Evolutionary conservation across 2,888 invertebrate genomes (phyloP).

Genomic region (Epistrophe grossulariae): DNA sequence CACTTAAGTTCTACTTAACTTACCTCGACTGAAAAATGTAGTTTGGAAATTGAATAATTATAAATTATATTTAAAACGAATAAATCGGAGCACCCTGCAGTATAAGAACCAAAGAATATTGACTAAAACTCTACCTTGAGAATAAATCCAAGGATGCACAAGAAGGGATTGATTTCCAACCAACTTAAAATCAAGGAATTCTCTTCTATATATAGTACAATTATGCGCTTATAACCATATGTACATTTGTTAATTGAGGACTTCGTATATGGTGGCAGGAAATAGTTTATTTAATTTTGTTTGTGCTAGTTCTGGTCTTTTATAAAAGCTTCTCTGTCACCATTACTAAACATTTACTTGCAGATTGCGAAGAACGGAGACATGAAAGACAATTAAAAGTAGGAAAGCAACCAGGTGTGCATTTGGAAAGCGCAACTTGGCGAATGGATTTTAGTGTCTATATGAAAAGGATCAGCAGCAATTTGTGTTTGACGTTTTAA

Average conservation of each 20-base stretch:
- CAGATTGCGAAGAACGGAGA: constrained; percentile 50
- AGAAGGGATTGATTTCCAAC: constrained; percentile 57
- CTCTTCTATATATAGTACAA: constrained; percentile 37
- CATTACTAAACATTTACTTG: constrained; percentile 63
- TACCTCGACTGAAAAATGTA: too few species aligned
- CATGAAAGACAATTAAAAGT: constrained; percentile 60
- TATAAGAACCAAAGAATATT: neutral
- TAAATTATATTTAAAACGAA: too few species aligned
- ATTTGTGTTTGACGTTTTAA: constrained; percentile 63
- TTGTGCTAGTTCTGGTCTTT: neutral
- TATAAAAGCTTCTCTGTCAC: constrained; percentile 42
- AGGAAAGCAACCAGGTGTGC: constrained; percentile 34
- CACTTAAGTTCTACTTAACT: too few species aligned
- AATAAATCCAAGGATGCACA: constrained; percentile 9
- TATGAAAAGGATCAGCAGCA: constrained; percentile 32
- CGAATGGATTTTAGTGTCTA: constrained; percentile 16
- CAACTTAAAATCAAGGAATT: constrained; percentile 28
- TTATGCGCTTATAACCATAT: constrained; percentile 49
- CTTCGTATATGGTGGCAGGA: constrained; percentile 35
- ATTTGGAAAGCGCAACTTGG: constrained; percentile 19
- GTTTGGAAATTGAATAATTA: too few species aligned
- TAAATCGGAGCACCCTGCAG: neutral
- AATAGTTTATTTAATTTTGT: neutral
- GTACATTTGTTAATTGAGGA: constrained; percentile 68
- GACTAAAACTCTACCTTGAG: constrained; percentile 17